These are phyloP conservation scores for Thalassarche chlororhynchos DNA, from an alignment of 2,113 vertebrate genomes.

Conservation along the genomic window DNA sequence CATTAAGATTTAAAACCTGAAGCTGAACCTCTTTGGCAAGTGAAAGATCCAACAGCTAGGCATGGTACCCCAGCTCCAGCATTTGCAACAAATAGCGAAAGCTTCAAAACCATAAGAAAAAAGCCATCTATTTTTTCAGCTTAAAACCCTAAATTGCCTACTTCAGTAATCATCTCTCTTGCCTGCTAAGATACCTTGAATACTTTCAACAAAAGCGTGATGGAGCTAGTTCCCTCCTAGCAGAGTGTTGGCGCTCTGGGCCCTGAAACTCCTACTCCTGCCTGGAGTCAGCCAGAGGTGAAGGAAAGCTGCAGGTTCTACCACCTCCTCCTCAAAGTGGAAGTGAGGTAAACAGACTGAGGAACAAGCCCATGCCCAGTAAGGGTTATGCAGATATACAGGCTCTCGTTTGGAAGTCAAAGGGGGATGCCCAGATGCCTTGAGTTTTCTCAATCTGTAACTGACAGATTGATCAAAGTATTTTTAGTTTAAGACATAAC, in stretches of 20 bases:
- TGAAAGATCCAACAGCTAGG: not conserved
- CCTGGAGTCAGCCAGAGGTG: not conserved
- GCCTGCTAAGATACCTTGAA: not conserved
- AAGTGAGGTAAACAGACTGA: not conserved
- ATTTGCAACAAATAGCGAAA: not conserved
- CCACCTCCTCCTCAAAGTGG: not conserved
- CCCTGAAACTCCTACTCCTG: not conserved
- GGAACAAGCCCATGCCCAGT: not conserved
- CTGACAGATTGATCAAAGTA: not conserved
- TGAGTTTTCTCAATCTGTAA: not conserved
- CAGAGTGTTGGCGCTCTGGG: not conserved
- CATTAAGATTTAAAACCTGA: not conserved
- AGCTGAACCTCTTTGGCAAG: not conserved
- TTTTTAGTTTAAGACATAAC: not conserved
- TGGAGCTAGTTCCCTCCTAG: not conserved
- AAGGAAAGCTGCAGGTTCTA: not conserved
- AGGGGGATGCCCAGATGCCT: not conserved
- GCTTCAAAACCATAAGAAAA: not conserved
- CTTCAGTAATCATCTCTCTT: not conserved
- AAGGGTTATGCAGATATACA: not conserved
- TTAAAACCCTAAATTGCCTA: not conserved
- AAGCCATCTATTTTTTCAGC: not conserved
- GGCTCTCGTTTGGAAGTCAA: not conserved
- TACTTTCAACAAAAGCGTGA: not conserved
- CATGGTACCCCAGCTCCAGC: fast-evolving